Base-by-base conservation (phyloP, 2,113 vertebrate species). In the Rhynchomys soricoides region DNA sequence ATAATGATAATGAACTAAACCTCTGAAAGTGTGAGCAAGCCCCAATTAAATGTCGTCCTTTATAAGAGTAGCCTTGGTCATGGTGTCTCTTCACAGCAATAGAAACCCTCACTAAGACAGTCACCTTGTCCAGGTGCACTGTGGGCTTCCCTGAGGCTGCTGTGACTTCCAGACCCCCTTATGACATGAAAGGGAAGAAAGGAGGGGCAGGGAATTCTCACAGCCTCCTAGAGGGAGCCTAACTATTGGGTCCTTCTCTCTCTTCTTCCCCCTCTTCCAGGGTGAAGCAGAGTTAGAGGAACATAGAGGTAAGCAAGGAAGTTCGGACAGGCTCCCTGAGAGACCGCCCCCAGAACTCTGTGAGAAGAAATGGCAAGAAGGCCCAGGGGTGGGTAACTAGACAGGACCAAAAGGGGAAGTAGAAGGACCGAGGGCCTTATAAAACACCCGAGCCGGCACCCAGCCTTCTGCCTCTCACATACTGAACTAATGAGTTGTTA, bases 121-220 rank as follows among this genome's bases (percentile, higher is more conserved):
- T 64, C n/a, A 37, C 75, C 48, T 71, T 74, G 85, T 5, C 70
- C 31, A 24, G 10, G 26, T 59, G 52, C n/a, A 59, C 26, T 15
- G 6, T 34, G 55, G 55, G n/a, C 11, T 75, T 45, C 88, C 40
- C 11, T 8, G 48, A 40, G 50, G 24, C 40, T 22, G 52, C 40
- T 12, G 22, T 19, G 55, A 34, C 71, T 31, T 77, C 24, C 81
- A 43, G 75, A 24, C 45, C 79, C n/a, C 78, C 16, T 1, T 10
- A 13, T 5, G 43, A 34, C 9, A 0, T 29, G 31, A 45, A 52
- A 59, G 17, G 24, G 70, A 45, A 45, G n/a, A 59, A 43, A 45
- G 22, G 55, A 37, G 43, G 5, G 7, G 0, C 10, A 4, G 12
- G 64, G 10, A 29, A 2, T 31, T 31, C 48, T 24, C 0, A 6